Evolutionary conservation across 2,797 vertebrate genomes (phyloP).

Genomic region (Carcharodon carcharias): DNA sequence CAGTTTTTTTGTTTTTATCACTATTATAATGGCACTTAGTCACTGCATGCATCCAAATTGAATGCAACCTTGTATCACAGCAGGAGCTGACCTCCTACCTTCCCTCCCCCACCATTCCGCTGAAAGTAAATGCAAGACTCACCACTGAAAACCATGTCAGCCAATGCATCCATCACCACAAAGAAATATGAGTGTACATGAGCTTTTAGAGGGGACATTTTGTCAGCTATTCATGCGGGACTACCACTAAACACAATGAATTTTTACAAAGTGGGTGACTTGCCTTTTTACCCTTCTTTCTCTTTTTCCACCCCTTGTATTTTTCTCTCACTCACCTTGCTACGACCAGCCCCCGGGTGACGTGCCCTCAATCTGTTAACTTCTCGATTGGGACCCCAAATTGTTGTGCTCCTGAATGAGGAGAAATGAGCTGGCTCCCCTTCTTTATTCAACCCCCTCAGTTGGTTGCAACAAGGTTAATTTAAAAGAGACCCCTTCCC

Average conservation of each 20-base stretch:
- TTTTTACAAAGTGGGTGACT: neutral
- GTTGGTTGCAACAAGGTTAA: no score
- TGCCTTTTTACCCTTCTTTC: neutral
- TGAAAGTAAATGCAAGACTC: neutral
- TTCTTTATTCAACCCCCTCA: no score
- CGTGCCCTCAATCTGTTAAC: no score
- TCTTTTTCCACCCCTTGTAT: neutral
- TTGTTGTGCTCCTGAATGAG: no score
- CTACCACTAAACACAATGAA: no score
- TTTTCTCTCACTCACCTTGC: neutral
- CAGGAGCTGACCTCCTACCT: neutral
- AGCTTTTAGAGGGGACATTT: no score
- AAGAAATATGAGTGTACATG: neutral
- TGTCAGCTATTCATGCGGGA: no score
- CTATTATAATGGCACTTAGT: neutral
- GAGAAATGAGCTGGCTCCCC: no score
- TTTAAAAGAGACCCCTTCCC: no score
- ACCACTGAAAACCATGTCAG: neutral
- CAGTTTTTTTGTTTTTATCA: no score
- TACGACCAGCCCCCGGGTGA: no score
- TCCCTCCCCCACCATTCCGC: neutral
- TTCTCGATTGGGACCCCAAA: no score
- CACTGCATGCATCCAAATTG: neutral
- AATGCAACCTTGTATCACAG: neutral
- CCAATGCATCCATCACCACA: neutral